Conservation (phyloP, 2,797 vertebrate genomes). For the Antennarius maculatus region DNA sequence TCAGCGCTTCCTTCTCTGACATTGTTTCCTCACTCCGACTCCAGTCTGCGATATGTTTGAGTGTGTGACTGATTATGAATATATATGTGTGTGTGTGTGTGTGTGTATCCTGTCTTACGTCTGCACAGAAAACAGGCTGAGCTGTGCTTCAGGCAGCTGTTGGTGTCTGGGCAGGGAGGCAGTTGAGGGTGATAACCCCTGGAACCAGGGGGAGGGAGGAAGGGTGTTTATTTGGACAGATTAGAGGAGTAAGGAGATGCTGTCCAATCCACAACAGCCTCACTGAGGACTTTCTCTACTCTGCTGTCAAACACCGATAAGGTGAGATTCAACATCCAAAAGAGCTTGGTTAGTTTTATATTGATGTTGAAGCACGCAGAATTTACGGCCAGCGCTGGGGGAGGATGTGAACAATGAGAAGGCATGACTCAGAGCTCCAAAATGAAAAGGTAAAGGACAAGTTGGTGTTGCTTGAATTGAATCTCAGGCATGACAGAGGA, state of each 20-base stretch:
- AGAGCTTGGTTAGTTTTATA: not conserved
- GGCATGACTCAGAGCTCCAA: not conserved
- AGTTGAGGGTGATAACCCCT: constrained; percentile 65
- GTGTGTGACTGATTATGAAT: constrained; percentile 22
- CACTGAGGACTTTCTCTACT: constrained; percentile 51
- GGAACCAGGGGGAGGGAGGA: constrained; percentile 57
- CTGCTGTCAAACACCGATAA: constrained; percentile 42
- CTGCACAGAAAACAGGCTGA: constrained; percentile 51
- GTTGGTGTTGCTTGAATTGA: constrained; percentile 11
- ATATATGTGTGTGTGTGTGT: constrained; percentile 33
- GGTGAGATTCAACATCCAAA: constrained; percentile 24
- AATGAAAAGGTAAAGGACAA: constrained; percentile 21
- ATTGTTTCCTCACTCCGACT: constrained; percentile 77
- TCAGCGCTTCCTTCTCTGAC: constrained; percentile 77
- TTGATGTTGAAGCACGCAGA: not conserved
- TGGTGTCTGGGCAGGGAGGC: constrained; percentile 52
- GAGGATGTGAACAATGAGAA: constrained; percentile 1
- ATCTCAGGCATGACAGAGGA: constrained; percentile 29
- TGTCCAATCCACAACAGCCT: constrained; percentile 52
- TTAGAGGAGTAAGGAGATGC: constrained; percentile 64
- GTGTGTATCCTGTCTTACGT: constrained; percentile 68
- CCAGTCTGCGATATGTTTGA: constrained; percentile 65
- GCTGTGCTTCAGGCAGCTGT: constrained; percentile 48
- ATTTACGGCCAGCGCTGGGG: not conserved
- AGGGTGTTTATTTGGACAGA: constrained; percentile 75